Base-by-base conservation (phyloP, 2,797 vertebrate species). In the Chrysolophus pictus region DNA sequence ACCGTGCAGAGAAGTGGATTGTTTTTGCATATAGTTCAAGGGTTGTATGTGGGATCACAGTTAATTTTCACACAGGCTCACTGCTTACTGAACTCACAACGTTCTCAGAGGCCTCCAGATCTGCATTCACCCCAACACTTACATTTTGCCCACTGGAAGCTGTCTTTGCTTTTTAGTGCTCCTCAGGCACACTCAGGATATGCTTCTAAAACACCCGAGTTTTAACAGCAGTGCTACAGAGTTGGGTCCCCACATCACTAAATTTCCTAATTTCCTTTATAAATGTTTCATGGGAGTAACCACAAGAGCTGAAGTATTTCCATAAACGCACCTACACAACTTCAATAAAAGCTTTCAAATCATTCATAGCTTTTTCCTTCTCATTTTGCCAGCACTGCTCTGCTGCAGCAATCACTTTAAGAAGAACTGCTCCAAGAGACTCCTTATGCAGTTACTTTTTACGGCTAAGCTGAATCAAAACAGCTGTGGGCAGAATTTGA, bases 391-490 rank as follows among this genome's bases (percentile, higher is more conserved):
- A 49, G 70, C 15, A 77, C 63, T 11, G 37, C 46, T 84, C 21
- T 6, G 3, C 77, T 88, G 77, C 47, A 90, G 74, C 56, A 84
- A 76, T 47, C 56, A 24, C 77, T 70, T 84, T 14, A 41, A 86
- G 63, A 75, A 63, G 64, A 90, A 33, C 24, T 0, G 3, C 84
- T 94, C 55, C 73, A 77, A 72, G 6, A 80, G 49, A 58, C 46
- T 70, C 67, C 83, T 86, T 7, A 46, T 44, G 46, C 42, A 92
- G 62, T 3, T 56, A 21, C 33, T 74, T 83, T 79, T 82, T 26
- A 77, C 87, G 82, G 86, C 60, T 11, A 73, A 95, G 63, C 64
- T 73, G 74, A 91, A 91, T 72, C 51, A 42, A 64, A 82, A 26
- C 83, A 90, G 77, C 68, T 24, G 0, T 28, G 37, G 67, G 74